These are phyloP conservation scores for Thumatha senex DNA, from an alignment of 2,888 invertebrate genomes.

Conservation along the genomic window DNA sequence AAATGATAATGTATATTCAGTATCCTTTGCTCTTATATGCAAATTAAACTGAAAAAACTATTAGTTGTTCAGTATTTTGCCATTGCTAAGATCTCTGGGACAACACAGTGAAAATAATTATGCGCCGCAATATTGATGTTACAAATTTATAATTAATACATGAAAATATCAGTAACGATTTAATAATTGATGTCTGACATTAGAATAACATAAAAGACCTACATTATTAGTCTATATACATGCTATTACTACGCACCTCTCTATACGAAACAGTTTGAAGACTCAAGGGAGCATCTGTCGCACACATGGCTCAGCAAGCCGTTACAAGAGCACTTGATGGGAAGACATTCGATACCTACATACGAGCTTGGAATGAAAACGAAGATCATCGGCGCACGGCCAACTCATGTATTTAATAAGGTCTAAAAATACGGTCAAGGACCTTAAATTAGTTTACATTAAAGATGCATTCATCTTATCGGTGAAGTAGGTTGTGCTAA, in stretches of 20 bases:
- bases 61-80: too few relatives aligned
- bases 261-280: constrained; percentile 43
- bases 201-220: not conserved
- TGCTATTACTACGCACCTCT: not conserved
- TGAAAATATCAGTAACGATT: not conserved
- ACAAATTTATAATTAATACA: too few relatives aligned
- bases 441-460: constrained; percentile 38
- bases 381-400: constrained; percentile 35
- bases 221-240: not conserved
- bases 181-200: not conserved
- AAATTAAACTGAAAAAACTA: too few relatives aligned
- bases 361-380: constrained; percentile 47
- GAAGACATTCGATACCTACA: constrained; percentile 63
- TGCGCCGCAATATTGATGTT: too few relatives aligned
- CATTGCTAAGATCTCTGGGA: too few relatives aligned
- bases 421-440: constrained; percentile 63
- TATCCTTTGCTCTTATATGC: too few relatives aligned
- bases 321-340: constrained; percentile 62
- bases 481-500: constrained; percentile 49
- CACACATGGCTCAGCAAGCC: constrained; percentile 68
- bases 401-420: constrained; percentile 54
- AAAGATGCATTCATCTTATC: constrained; percentile 40
- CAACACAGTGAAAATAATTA: too few relatives aligned
- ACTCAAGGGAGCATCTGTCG: constrained; percentile 71
- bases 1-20: too few relatives aligned